Conservation (phyloP, 2,888 invertebrate species). For the Agrenia bidenticulata region DNA sequence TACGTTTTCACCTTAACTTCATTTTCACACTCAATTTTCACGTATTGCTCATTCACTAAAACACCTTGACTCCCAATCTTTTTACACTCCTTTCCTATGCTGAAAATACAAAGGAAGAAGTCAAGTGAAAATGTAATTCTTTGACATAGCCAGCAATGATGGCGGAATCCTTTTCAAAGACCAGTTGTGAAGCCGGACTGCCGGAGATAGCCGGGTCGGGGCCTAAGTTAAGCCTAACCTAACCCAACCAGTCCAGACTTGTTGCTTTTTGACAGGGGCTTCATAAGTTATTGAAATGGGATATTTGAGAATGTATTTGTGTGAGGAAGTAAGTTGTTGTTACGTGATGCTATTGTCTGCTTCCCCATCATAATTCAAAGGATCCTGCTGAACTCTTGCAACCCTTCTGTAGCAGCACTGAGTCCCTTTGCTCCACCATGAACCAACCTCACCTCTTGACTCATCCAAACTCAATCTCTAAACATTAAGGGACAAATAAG, state of each 20-base stretch:
- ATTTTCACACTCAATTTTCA: slow-evolving; percentile 43
- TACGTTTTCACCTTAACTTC: slow-evolving; percentile 28
- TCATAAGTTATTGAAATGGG: no score
- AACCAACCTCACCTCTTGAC: slow-evolving; percentile 2
- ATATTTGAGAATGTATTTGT: slow-evolving; percentile 1
- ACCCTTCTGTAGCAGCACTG: slow-evolving; percentile 46
- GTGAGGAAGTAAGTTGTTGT: neutral
- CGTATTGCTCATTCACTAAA: slow-evolving; percentile 29
- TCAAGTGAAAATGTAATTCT: no score
- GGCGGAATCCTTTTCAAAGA: no score
- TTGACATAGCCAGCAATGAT: no score
- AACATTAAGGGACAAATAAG: no score
- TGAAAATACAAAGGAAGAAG: slow-evolving; percentile 4
- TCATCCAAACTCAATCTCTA: slow-evolving; percentile 29
- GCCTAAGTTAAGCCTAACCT: no score
- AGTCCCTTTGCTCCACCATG: slow-evolving; percentile 34
- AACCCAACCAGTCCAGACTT: slow-evolving; percentile 12
- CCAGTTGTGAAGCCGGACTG: no score
- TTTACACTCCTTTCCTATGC: slow-evolving; percentile 24
- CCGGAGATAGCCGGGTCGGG: no score
- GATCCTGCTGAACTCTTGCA: slow-evolving; percentile 35
- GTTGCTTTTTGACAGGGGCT: no score
- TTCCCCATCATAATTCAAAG: slow-evolving; percentile 42
- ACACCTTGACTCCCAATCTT: slow-evolving; percentile 29
- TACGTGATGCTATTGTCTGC: slow-evolving; percentile 48